Evolutionary conservation across 2,797 vertebrate genomes (phyloP).

Genomic region (Bovichtus variegatus): DNA sequence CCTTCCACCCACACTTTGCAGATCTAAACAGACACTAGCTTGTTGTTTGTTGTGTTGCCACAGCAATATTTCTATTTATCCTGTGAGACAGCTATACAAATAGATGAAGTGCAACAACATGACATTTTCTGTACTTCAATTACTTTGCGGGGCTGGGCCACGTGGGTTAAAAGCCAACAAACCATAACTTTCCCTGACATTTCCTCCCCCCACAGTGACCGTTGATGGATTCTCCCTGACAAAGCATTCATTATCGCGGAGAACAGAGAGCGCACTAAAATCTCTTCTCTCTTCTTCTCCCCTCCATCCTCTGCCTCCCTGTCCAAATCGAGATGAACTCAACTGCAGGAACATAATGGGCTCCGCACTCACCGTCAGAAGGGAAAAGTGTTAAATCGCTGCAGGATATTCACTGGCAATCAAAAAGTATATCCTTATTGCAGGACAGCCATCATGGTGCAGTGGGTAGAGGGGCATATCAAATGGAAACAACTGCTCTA

Average conservation of each 20-base stretch:
- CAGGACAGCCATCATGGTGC: slow-evolving; percentile 62
- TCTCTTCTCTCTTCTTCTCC: slow-evolving; percentile 79
- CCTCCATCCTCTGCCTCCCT: slow-evolving; percentile 79
- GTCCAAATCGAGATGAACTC: slow-evolving; percentile 86
- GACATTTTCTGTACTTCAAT: slow-evolving; percentile 93
- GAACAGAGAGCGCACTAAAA: slow-evolving; percentile 89
- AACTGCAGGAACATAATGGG: slow-evolving; percentile 74
- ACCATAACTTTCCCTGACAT: slow-evolving; percentile 93
- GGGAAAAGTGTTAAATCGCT: slow-evolving; percentile 57
- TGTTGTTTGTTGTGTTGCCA: slow-evolving; percentile 82
- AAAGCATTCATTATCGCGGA: slow-evolving; percentile 91
- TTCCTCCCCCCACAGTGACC: slow-evolving; percentile 91
- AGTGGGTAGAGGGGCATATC: slow-evolving; percentile 74
- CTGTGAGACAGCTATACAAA: slow-evolving; percentile 89
- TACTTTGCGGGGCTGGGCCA: slow-evolving; percentile 92
- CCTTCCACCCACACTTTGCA: slow-evolving; percentile 76
- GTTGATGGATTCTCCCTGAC: slow-evolving; percentile 92
- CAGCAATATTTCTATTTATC: slow-evolving; percentile 89
- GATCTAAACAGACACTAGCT: slow-evolving; percentile 77
- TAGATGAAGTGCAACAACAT: slow-evolving; percentile 90
- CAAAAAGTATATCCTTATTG: slow-evolving; percentile 75
- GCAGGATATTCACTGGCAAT: slow-evolving; percentile 75
- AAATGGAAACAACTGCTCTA: slow-evolving; percentile 82
- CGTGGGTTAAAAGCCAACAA: slow-evolving; percentile 94
- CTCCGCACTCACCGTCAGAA: slow-evolving; percentile 55